These are phyloP conservation scores for Carcharodon carcharias DNA, from an alignment of 2,797 vertebrate species.

Conservation along the genomic window DNA sequence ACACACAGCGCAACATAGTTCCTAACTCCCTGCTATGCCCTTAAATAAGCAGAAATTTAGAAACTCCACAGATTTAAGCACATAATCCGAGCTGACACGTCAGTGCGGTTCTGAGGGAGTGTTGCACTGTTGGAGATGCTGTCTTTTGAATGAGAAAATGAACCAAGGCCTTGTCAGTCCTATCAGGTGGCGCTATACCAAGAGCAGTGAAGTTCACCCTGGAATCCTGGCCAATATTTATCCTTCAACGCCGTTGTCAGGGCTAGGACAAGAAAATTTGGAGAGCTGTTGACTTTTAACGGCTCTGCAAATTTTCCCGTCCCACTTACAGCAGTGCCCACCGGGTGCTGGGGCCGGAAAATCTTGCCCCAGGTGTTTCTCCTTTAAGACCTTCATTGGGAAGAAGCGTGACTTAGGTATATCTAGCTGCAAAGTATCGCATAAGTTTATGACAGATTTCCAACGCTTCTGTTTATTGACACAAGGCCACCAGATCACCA, in stretches of 20 bases:
- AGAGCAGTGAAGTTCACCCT: neutral
- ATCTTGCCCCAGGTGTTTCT: neutral
- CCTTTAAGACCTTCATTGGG: neutral
- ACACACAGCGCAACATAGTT: neutral
- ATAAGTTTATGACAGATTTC: neutral
- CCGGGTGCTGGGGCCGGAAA: neutral
- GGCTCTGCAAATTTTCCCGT: no score
- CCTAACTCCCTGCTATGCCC: neutral
- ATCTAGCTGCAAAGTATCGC: neutral
- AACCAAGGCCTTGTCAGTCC: neutral
- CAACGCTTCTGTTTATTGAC: neutral
- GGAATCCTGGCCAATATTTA: neutral
- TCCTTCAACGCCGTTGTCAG: neutral
- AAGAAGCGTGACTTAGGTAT: neutral
- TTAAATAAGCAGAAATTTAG: neutral
- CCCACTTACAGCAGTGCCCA: no score
- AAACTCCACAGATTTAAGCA: neutral
- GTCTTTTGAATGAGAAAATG: neutral
- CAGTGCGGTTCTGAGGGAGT: neutral
- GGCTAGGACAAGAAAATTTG: no score
- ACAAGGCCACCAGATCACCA: no score
- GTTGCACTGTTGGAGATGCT: neutral
- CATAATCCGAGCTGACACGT: neutral
- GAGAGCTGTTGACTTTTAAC: no score
- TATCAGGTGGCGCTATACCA: neutral